These are phyloP conservation scores for Microtus oregoni DNA, from an alignment of 2,113 vertebrate species.

Conservation along the genomic window DNA sequence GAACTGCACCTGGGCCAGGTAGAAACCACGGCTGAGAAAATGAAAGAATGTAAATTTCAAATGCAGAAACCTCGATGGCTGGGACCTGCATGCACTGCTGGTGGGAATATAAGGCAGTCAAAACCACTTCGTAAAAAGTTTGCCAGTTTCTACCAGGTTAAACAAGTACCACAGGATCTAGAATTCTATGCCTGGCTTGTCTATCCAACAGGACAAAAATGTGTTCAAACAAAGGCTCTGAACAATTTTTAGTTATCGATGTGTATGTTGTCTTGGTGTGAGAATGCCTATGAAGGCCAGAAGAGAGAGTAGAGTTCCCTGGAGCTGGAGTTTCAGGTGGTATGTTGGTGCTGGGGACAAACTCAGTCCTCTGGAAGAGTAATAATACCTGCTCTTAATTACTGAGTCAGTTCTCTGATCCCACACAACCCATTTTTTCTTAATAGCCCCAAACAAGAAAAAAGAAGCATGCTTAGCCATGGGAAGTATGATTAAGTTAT, in stretches of 20 bases:
- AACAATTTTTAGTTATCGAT: neutral
- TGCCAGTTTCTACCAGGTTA: neutral
- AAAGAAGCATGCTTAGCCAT: neutral
- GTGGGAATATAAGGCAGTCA: neutral
- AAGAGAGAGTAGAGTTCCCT: neutral
- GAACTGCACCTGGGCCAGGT: neutral
- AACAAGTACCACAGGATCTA: neutral
- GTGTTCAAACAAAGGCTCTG: neutral
- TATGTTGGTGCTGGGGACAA: neutral
- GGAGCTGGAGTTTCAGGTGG: neutral
- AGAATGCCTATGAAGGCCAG: neutral
- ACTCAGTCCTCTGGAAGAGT: neutral
- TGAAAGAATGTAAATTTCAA: neutral
- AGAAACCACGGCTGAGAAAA: neutral
- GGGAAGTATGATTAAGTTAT: neutral
- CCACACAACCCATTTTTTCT: conserved; percentile 1
- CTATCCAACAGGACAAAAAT: conserved; percentile 38
- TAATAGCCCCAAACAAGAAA: neutral
- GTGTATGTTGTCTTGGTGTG: neutral
- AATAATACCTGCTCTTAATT: neutral
- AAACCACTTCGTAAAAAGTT: neutral
- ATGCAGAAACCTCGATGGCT: neutral
- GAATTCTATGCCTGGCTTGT: neutral
- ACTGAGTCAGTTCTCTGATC: neutral
- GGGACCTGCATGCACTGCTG: neutral